phyloP scores from a whole-genome alignment of 2,797 vertebrate genomes.

The Cercopithecus hamlyni region DNA sequence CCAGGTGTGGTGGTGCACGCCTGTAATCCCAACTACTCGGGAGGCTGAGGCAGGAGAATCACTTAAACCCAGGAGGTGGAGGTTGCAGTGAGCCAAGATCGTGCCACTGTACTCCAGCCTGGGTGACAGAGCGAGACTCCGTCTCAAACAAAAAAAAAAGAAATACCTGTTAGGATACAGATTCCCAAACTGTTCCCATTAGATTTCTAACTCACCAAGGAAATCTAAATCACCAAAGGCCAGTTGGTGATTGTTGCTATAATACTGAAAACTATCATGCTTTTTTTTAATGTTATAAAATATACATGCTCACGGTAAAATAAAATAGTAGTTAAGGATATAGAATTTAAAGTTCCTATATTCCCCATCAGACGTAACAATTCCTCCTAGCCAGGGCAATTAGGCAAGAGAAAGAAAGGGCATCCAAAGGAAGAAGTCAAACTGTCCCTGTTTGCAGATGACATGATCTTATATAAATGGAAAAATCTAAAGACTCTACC shows the following conservation, averaged over 20 bases:
- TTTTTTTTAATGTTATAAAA: conserved; percentile 27
- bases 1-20: too few species aligned
- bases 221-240: neutral
- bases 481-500: neutral
- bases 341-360: neutral
- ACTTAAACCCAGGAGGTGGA: too few species aligned
- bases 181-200: neutral
- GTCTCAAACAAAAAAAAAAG: neutral
- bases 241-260: neutral
- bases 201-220: neutral
- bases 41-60: too few species aligned
- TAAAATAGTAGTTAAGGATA: conserved; percentile 11
- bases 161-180: neutral
- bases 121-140: too few species aligned
- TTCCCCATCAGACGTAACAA: neutral
- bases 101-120: too few species aligned
- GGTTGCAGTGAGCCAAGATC: too few species aligned
- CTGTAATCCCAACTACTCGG: too few species aligned
- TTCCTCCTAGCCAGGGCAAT: neutral
- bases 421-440: neutral
- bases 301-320: neutral
- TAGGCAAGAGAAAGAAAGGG: neutral
- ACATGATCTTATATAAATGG: neutral
- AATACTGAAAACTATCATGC: neutral
- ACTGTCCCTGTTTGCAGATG: neutral